Percentiles rank a stretch among this genome's conserved stretches.
Evolutionary conservation across 2,888 invertebrate species (phyloP).

Genomic region (Rhingia rostrata): DNA sequence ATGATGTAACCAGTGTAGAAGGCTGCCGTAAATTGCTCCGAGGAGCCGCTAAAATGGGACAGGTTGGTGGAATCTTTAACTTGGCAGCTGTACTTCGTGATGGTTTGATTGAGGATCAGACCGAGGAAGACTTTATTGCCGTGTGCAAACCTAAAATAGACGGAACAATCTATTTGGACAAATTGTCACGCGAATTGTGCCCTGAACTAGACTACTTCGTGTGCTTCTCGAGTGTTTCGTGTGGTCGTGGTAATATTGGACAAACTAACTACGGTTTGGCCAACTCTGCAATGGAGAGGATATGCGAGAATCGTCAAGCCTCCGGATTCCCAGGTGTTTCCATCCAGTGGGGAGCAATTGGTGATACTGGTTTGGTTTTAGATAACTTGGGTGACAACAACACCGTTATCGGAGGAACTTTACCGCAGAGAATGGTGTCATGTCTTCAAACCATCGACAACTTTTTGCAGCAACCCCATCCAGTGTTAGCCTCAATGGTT

Average conservation of each 20-base stretch:
- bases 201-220: constrained; percentile 96
- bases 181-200: constrained; percentile 89
- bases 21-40: constrained; percentile 87
- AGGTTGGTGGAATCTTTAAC: constrained; percentile 95
- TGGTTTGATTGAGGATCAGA: constrained; percentile 93
- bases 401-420: constrained; percentile 95
- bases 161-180: constrained; percentile 92
- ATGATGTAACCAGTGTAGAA: constrained; percentile 85
- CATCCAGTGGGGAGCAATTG: constrained; percentile 99
- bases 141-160: constrained; percentile 94
- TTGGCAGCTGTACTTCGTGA: constrained; percentile 96
- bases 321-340: constrained; percentile 94
- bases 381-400: constrained; percentile 96
- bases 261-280: constrained; percentile 98
- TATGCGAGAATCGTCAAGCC: constrained; percentile 92
- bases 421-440: constrained; percentile 97
- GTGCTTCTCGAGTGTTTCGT: constrained; percentile 97
- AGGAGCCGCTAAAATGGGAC: constrained; percentile 86
- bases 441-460: constrained; percentile 94
- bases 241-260: constrained; percentile 98
- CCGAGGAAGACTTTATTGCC: constrained; percentile 89
- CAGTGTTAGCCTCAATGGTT: constrained; percentile 92
- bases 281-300: constrained; percentile 98
- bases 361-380: constrained; percentile 96
- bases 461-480: constrained; percentile 94